Evolutionary conservation across 2,888 invertebrate species (phyloP), one percentile per base, ranked within the genome.

Genomic region (Drosophila anomelani): DNA sequence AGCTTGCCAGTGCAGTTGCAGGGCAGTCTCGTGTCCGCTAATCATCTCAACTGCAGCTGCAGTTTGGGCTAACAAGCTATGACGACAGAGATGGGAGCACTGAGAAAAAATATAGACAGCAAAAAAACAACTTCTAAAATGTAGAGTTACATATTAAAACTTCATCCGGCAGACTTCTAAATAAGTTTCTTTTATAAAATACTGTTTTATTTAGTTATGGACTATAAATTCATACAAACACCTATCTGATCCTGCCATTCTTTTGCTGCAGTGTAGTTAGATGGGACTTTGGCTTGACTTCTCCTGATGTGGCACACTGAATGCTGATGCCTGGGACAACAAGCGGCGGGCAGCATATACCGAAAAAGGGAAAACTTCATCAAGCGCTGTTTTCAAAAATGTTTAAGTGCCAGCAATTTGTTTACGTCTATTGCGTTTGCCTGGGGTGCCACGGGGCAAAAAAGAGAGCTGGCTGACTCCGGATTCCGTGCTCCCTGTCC

Each of bases 351-450:
- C 70, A 66, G 41, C 59, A 74, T 63, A 66, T 53, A 49, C 74
- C 74, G 39, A 70, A 74, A 53, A 68, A 60, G 54, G 49, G 49
- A 70, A 76, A 85, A 87, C 78, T 81, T 81, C 87, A 84, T 84
- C 79, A 81, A 87, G 85, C 85, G 76, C 64, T 78, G 73, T 76
- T 81, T 81, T 73, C 84, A 81, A 81, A 80, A 86, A 82, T 82
- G 85, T 81, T 82, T 87, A 84, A 81, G 81, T 81, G 81, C 79
- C 81, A 71, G 81, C 81, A 81, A 81, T 81, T 81, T 81, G 81
- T 81, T 87, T 87, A 78, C 72, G 81, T 81, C 81, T 78, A 71
- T 84, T 81, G 68, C 87, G 69, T 68, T 72, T 57, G 63, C 58
- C 64, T 59, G 26, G 47, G 49, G 51, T 49, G 46, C 26, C 26